These are phyloP conservation scores for Luffia ferchaultella DNA, from an alignment of 2,888 invertebrate species.

Conservation along the genomic window DNA sequence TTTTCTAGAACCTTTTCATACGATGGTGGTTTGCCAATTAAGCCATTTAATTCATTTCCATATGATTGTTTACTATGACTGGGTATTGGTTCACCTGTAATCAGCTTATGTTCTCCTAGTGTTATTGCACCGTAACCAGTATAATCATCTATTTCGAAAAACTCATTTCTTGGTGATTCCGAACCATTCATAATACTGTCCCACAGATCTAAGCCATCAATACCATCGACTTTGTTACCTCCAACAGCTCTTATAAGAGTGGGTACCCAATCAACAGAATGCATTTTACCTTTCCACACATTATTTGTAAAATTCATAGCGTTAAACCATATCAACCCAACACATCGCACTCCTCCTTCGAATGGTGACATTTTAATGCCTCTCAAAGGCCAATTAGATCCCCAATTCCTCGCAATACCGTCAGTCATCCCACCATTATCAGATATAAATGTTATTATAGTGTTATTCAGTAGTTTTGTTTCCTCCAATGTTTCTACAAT, in stretches of 20 bases:
- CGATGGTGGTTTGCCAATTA: conserved; percentile 2
- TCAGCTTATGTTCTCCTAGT: conserved; percentile 1
- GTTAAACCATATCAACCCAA: conserved; percentile 75
- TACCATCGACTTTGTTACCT: conserved; percentile 21
- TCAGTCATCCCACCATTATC: conserved; percentile 83
- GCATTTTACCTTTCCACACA: conserved; percentile 72
- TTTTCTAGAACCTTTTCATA: not conserved
- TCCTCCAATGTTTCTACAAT: conserved; percentile 72
- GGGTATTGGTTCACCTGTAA: conserved; percentile 20
- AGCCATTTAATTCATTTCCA: conserved; percentile 3
- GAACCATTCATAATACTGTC: conserved; percentile 1
- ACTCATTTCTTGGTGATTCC: conserved; percentile 3
- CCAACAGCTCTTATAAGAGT: conserved; percentile 74
- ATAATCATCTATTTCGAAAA: conserved; percentile 6
- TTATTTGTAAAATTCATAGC: conserved; percentile 48
- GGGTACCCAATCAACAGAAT: conserved; percentile 83
- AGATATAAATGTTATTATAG: conserved; percentile 81
- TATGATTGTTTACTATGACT: not conserved
- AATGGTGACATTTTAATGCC: conserved; percentile 72
- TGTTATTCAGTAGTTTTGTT: conserved; percentile 73
- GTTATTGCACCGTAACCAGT: conserved; percentile 2
- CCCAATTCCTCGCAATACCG: conserved; percentile 68
- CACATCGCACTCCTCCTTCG: conserved; percentile 84
- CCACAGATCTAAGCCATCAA: conserved; percentile 7
- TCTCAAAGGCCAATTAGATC: conserved; percentile 76